Base-by-base conservation (phyloP, 2,113 vertebrate genomes). In the Notechis scutatus region DNA sequence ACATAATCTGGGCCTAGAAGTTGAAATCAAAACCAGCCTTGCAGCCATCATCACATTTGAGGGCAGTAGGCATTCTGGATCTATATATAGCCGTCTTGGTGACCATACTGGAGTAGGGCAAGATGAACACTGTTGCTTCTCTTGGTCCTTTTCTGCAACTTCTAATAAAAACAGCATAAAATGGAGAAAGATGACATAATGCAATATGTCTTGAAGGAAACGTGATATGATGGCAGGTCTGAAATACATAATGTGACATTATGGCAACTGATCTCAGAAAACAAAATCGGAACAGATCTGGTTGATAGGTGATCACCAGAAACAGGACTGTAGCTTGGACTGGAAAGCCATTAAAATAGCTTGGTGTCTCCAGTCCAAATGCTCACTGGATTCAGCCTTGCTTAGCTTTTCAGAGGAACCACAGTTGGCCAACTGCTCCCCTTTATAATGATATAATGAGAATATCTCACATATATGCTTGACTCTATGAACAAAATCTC, bases 401-500 rank as follows among this genome's bases (percentile, higher is more conserved):
- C 12, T 69, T 69, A n/a, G 64, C 29, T 69, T 69, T n/a, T 69
- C 29, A 69, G 64, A 69, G 1, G 64, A 69, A 69, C 29, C 61
- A 69, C 29, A n/a, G 11, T 69, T 69, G 29, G 12, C 64, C 29
- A n/a, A 69, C 5, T 69, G 64, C 29, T 69, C 29, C 29, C n/a
- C 64, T n/a, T 69, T 69, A 15, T 69, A n/a, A n/a, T 14, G 26
- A 64, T 64, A 64, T 29, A 47, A n/a, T 91, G 34, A 52, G 89
- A 87, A 64, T 52, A 23, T 45, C 23, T 15, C 85, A 61, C 69
- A 47, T 52, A 91, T 85, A 45, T n/a, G 47, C 9, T 87, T 55
- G 91, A 92, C 90, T 90, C 90, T 54, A 12, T 85, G 29, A 20
- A 24, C 42, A 47, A 45, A 94, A 93, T 42, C 42, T 64, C 91